Evolutionary conservation across 1,140 invertebrate species (phyloP).

Genomic region (Drosophila sp.): DNA sequence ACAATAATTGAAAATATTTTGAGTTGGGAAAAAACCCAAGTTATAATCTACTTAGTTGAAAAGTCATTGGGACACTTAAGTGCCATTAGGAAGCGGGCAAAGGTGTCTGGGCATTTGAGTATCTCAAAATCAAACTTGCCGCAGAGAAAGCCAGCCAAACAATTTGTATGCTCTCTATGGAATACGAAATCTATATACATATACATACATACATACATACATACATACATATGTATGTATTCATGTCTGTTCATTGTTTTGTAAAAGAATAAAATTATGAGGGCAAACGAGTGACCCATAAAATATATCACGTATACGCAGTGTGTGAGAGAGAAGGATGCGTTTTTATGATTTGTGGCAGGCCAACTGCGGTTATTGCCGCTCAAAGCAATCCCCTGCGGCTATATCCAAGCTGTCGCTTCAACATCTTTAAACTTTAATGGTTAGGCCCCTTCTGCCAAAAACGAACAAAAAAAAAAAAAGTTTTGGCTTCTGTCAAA

Average conservation of each 20-base stretch:
- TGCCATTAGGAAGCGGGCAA: slow-evolving; percentile 3
- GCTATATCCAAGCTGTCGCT: slow-evolving; percentile 65
- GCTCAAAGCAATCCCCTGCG: slow-evolving; percentile 68
- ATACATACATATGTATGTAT: neutral
- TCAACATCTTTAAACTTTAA: slow-evolving; percentile 80
- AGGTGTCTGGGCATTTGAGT: slow-evolving; percentile 34
- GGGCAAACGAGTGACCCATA: slow-evolving; percentile 72
- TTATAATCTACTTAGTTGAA: neutral
- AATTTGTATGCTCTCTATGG: slow-evolving; percentile 8
- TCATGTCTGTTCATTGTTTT: neutral
- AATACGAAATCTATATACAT: neutral
- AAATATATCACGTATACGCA: slow-evolving; percentile 80
- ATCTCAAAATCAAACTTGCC: slow-evolving; percentile 62
- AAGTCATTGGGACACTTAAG: slow-evolving; percentile 8
- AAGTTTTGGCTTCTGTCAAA: slow-evolving; percentile 54
- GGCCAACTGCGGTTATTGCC: slow-evolving; percentile 63
- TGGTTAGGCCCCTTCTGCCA: slow-evolving; percentile 28
- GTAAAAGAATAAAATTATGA: slow-evolving; percentile 40
- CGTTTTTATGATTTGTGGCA: slow-evolving; percentile 78
- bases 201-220: neutral
- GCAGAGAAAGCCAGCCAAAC: neutral
- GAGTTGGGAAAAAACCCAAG: neutral
- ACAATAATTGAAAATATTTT: slow-evolving; percentile 1
- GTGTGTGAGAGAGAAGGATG: slow-evolving; percentile 43
- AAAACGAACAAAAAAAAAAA: slow-evolving; percentile 49